Evolutionary conservation across 2,797 vertebrate species (phyloP).

Genomic region (Leucoraja ocellata): DNA sequence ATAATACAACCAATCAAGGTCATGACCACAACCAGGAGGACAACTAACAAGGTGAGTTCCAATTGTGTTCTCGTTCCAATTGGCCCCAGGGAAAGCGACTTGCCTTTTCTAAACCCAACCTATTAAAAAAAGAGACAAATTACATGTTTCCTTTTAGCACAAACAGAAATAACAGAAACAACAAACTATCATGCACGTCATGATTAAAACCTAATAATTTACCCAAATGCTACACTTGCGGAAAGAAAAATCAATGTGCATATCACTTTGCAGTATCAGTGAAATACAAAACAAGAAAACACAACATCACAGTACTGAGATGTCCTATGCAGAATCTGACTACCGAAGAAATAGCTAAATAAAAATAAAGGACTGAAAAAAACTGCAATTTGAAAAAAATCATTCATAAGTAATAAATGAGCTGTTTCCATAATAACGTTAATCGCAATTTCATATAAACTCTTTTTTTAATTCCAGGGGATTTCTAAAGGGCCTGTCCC

Average conservation of each 20-base stretch:
- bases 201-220: neutral
- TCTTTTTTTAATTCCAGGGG: too few species aligned
- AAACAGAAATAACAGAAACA: neutral
- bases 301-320: neutral
- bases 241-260: neutral
- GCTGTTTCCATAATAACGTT: neutral
- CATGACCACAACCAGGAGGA: conserved; percentile 65
- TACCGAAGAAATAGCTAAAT: neutral
- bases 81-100: conserved; percentile 56
- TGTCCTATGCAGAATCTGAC: neutral
- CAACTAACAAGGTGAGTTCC: conserved; percentile 69
- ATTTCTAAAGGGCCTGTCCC: too few species aligned
- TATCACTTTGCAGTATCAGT: too few species aligned
- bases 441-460: neutral
- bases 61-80: conserved; percentile 69
- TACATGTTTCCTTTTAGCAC: neutral
- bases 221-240: neutral
- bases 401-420: neutral
- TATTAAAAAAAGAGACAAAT: conserved; percentile 45
- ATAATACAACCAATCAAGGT: conserved; percentile 71
- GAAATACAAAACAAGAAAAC: neutral
- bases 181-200: too few species aligned
- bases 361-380: neutral
- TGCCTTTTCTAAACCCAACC: conserved; percentile 83
- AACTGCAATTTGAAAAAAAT: neutral